Evolutionary conservation across 1,140 invertebrate species (phyloP), one percentile per base, ranked within the genome.

Genomic region (Rhizoglyphus robini): DNA sequence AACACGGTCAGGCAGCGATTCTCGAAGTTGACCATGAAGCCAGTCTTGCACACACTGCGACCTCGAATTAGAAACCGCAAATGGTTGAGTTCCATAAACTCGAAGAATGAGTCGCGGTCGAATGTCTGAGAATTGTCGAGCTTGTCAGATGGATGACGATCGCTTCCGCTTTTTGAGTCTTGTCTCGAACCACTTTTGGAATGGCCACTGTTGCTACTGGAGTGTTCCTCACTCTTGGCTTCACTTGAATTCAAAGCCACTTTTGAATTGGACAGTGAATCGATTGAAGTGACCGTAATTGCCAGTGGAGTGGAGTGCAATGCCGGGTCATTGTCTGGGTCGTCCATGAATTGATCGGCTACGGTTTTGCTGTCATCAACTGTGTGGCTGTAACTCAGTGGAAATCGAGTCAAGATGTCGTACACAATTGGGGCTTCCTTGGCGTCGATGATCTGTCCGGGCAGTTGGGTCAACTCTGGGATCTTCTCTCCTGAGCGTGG

Each of bases 401-500:
- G 51, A 32, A 11, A 54, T 8, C 51, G 51, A 15, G 51, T 54
- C 15, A 54, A 25, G 31, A 54, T 54, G 8, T 32, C 51, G 31
- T 54, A 54, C 23, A 32, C 51, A 5, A 54, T 25, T 54, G 51
- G 51, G 8, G 23, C 31, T 25, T 54, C 51, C 23, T 54, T 25
- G 8, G 23, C 23, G 23, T 54, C 23, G 8, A 32, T 20, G 15
- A 54, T 54, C 8, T 20, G 8, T 25, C 15, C 20, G 8, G 51
- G 51, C 20, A 54, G 51, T 8, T 54, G 8, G 23, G 8, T 25
- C 51, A 54, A 32, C 8, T 25, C 51, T 5, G 51, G 8, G 8
- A 27, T 32, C 20, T 15, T 8, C 51, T 58, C 20, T 61, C 63
- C 68, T 8, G 83, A 81, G 13, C 83, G 83, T n/a, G 84, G 84